A percentile compares a stretch with the other conserved stretches of the same genome.
These are phyloP conservation scores for Carassius auratus DNA, from an alignment of 2,113 vertebrate species.

Conservation along the genomic window DNA sequence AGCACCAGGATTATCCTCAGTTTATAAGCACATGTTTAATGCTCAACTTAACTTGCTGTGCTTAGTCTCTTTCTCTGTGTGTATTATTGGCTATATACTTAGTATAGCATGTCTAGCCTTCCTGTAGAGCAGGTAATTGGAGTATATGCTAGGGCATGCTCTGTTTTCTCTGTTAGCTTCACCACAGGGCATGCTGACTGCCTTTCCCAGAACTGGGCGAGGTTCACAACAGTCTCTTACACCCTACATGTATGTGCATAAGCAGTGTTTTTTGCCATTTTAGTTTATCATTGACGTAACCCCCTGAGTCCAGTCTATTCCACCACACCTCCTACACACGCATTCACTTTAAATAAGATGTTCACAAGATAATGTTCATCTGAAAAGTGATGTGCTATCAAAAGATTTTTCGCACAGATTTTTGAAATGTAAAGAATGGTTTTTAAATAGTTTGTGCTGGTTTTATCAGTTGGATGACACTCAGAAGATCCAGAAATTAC, in stretches of 20 bases:
- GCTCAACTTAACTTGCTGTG: neutral
- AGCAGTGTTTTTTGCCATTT: neutral
- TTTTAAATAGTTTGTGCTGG: neutral
- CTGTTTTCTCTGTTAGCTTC: conserved; percentile 65
- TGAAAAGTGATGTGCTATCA: neutral
- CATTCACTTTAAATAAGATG: neutral
- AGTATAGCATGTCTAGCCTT: neutral
- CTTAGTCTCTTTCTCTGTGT: neutral
- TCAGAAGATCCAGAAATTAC: too few relatives aligned
- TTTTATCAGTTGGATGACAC: neutral
- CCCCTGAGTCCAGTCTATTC: neutral
- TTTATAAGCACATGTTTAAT: neutral
- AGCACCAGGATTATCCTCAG: neutral
- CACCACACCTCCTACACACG: neutral
- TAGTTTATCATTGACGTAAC: conserved; percentile 39
- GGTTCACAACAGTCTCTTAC: conserved; percentile 51
- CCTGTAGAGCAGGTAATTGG: neutral
- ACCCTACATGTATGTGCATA: neutral
- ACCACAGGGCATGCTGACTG: conserved; percentile 71
- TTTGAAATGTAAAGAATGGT: neutral
- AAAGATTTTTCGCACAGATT: neutral
- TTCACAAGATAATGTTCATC: neutral
- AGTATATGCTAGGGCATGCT: conserved; percentile 38
- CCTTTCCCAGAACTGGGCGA: conserved; percentile 71
- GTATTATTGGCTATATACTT: too few relatives aligned